Evolutionary conservation across 2,113 vertebrate genomes (phyloP), one percentile per base, ranked within the genome.

Genomic region (Microcebus griseorufus): DNA sequence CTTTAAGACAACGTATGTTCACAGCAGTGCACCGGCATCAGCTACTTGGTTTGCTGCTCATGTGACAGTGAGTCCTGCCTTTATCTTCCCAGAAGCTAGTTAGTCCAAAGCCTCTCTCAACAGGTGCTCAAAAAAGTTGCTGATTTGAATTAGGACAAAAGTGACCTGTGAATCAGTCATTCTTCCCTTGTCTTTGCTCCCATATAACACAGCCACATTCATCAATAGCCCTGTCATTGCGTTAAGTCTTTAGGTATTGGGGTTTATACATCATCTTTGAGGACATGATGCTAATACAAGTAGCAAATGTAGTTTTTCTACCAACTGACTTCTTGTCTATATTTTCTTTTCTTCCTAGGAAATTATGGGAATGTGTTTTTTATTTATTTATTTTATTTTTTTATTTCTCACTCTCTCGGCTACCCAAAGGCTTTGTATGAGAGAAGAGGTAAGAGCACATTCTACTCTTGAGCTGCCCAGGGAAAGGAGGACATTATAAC

Each of bases 71-170:
- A 81, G 29, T 32, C 42, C 4, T 22, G 0, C 29, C 51, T 78
- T 23, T 27, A 17, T 92, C 64, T 95, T n/a, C 29, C 42, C 17
- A 78, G 6, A 51, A 48, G 64, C 72, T 34, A 73, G 22, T 48
- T 51, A 14, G 10, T 39, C 80, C 76, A 72, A 80, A 89, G 75
- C 45, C 34, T 88, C 55, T 81, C 60, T 87, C 69, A 83, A 39
- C 25, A 87, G 55, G 78, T 25, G 48, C 60, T 96, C 58, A 32
- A 48, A 83, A 75, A 88, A 91, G 73, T 42, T 94, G 64, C 42
- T 48, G 69, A 79, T 73, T 76, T 80, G 65, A 95, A 87, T 53
- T 53, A 90, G 76, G 73, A 86, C 82, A 42, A 87, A 88, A n/a
- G 11, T 9, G 93, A 75, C 42, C 92, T 48, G 14, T 9, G 13